Percentiles rank a stretch among this genome's conserved stretches.
Conservation (phyloP, 2,888 invertebrate species). For the Trachelus troglodyta region DNA sequence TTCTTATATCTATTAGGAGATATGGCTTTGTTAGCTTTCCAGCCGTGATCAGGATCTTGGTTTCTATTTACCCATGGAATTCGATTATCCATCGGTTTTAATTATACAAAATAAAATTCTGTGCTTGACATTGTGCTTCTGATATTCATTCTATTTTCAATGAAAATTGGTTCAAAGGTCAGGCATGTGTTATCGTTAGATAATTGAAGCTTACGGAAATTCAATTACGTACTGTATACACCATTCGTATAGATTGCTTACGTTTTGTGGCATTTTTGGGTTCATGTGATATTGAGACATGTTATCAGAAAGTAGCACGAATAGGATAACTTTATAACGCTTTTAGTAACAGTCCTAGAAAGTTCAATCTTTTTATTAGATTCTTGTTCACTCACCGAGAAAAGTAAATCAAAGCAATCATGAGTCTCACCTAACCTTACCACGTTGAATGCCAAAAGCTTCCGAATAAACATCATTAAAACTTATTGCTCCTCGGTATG, state of each 20-base stretch:
- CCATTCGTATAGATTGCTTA: background rate
- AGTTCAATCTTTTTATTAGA: background rate
- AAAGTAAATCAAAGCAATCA: background rate
- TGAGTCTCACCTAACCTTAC: background rate
- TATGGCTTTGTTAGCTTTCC: constrained; percentile 37
- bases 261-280: background rate
- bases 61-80: constrained; percentile 31
- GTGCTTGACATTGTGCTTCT: background rate
- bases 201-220: background rate
- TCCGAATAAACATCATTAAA: background rate
- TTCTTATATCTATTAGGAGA: constrained; percentile 21
- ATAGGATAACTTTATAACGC: background rate
- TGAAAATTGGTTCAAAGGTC: background rate
- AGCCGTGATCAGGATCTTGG: constrained; percentile 31
- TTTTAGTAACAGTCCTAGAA: background rate
- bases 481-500: background rate
- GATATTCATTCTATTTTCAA: background rate
- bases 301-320: background rate
- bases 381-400: background rate
- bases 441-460: background rate
- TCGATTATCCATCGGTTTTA: constrained; percentile 36
- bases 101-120: background rate
- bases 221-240: background rate
- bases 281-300: background rate
- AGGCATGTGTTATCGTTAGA: background rate